Evolutionary conservation across 2,797 vertebrate genomes (phyloP), one percentile per base, ranked within the genome.

Genomic region (Pseudomugil tenellus): DNA sequence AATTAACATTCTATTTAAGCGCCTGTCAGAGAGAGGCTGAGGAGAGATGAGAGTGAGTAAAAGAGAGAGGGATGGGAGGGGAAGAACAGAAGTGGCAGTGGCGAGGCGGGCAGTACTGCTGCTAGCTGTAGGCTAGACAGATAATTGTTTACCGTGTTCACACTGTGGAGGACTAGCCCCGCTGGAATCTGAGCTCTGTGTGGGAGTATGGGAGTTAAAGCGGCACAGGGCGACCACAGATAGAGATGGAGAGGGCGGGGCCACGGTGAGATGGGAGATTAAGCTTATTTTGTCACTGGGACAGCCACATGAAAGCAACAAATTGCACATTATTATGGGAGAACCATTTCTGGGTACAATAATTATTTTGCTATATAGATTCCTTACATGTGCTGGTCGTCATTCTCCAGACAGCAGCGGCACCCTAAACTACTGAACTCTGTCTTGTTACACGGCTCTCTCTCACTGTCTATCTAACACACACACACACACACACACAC

Each of bases 101-200:
- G 6, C 31, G 26, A 34, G 49, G 39, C 63, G 63, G 72, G 72
- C 65, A 70, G 62, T 62, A 71, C 66, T 71, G 80, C 76, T 59
- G 76, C 73, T 70, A 75, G 71, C 89, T 92, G 83, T 87, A 83
- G 92, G 89, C 88, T 76, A 94, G 87, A 91, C 87, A 87, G 77
- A 92, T 90, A 93, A 94, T 88, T 94, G 92, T 95, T 96, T 94
- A 94, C 84, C 89, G 75, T 94, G 89, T 83, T 87, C 74, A 89
- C 92, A 94, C 91, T 93, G 92, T 90, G 89, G 85, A 94, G 87
- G 84, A 91, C 87, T 55, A 90, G 88, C 85, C 88, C 79, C 87
- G 85, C 90, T 93, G 91, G 91, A 95, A 92, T 92, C 87, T 88
- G 87, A 84, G 74, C 84, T 89, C 71, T 89, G 90, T 92, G 93